Base-by-base conservation (phyloP, 2,888 invertebrate genomes). In the Ecdyonurus torrentis region DNA sequence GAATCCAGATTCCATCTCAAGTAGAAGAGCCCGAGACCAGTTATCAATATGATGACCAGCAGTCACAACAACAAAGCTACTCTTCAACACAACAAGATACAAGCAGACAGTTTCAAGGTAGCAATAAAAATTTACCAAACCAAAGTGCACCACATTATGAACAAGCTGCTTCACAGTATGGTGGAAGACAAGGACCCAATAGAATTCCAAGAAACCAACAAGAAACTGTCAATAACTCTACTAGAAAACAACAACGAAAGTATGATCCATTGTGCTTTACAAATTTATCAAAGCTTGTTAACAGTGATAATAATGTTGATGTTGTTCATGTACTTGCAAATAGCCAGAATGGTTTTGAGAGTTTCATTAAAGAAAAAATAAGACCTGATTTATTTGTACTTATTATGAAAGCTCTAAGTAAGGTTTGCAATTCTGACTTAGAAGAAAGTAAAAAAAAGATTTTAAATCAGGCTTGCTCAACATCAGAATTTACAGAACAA, bases 301-400 rank as follows among this genome's bases (percentile, higher is more conserved):
- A 55, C 7, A 7, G 5, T 55, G 19, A n/a, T 5, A 55, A 22
- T 22, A 55, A 55, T 22, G 22, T 20, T 7, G 22, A 55, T 55
- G 55, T 55, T n/a, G 55, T 55, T 7, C 55, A 20, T 22, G 22
- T 22, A n/a, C 20, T 80, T 2, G 71, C 76, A 3, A 74, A 77
- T 61, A 71, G 76, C 61, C 62, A 61, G 7, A 74, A 75, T 1
- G 77, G 78, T 0, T 79, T 79, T 68, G 76, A 76, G 74, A 74
- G 75, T 60, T 72, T 79, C 10, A 69, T 79, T 20, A 73, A 77
- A 25, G 70, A 70, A 5, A 74, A 77, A 63, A 67, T 79, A 5
- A 77, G 76, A 70, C 75, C 75, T 25, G 80, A 80, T 68, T 76
- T 74, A 67, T 73, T 79, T 65, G 76, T 79, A 62, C 20, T 80